phyloP scores from a whole-genome alignment of 2,888 invertebrate species.

The Noctua janthina region DNA sequence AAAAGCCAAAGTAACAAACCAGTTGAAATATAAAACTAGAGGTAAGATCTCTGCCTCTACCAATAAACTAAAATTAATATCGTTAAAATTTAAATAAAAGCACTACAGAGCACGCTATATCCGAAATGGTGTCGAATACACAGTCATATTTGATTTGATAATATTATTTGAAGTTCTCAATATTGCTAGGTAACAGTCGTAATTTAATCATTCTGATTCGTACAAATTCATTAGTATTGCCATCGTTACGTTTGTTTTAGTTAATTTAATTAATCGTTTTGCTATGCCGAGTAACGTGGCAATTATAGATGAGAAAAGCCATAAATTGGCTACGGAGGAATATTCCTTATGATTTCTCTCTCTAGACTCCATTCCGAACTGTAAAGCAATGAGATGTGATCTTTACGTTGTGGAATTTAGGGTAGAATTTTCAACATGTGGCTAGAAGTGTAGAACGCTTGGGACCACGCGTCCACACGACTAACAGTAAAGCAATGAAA shows the following conservation, averaged over 20 bases:
- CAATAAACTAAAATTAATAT: not conserved
- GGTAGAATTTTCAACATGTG: not conserved
- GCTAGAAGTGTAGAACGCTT: too few species aligned
- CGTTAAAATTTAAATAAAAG: not conserved
- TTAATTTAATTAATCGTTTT: slow-evolving; percentile 35
- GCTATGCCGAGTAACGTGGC: not conserved
- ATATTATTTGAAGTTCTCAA: slow-evolving; percentile 16
- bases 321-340: not conserved
- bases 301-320: not conserved
- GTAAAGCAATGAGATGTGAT: not conserved
- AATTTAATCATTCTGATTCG: slow-evolving; percentile 28
- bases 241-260: slow-evolving; percentile 13
- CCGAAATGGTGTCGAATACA: slow-evolving; percentile 1
- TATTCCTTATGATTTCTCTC: not conserved
- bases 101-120: not conserved
- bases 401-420: too few species aligned
- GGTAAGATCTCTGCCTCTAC: not conserved
- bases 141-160: slow-evolving; percentile 9
- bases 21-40: not conserved
- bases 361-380: not conserved
- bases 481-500: not conserved
- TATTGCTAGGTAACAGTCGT: slow-evolving; percentile 5
- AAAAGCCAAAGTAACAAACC: not conserved
- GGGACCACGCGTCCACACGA: too few species aligned
- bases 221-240: slow-evolving; percentile 22